Percentiles rank a stretch among this genome's conserved stretches.
Conservation (phyloP, 2,888 invertebrate genomes). For the Stenodema calcarata region DNA sequence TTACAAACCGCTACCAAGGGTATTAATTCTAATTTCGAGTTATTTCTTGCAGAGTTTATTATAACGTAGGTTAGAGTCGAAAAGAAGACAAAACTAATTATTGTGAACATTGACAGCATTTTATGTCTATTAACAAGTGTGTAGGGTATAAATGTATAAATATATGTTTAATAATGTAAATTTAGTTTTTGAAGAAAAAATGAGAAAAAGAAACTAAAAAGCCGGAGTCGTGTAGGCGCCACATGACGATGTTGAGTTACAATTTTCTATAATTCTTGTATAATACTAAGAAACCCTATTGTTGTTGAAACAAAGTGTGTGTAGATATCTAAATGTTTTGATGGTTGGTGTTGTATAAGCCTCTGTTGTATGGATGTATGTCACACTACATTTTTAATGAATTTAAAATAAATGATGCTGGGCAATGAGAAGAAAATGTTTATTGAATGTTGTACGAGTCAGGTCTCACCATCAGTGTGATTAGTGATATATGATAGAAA, state of each 20-base stretch:
- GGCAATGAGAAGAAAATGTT: no score
- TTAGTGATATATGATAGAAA: no score
- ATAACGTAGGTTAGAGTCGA: not conserved
- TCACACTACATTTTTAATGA: not conserved
- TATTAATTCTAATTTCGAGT: slow-evolving; percentile 4
- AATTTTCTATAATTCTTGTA: not conserved
- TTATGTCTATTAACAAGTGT: not conserved
- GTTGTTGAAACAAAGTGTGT: not conserved
- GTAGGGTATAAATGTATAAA: not conserved
- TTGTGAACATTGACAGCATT: not conserved
- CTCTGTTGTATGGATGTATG: not conserved
- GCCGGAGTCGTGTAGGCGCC: not conserved
- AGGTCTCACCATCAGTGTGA: no score
- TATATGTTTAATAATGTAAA: not conserved
- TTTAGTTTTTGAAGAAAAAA: not conserved
- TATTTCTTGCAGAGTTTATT: not conserved
- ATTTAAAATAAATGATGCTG: not conserved
- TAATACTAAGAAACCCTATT: not conserved
- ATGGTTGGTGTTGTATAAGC: not conserved
- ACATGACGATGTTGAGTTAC: not conserved
- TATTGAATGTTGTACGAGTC: no score
- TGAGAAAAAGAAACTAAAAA: not conserved
- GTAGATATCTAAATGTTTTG: not conserved
- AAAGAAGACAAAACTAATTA: not conserved
- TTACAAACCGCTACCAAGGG: slow-evolving; percentile 3